Percentiles rank a stretch among this genome's conserved stretches.
Conservation (phyloP, 2,113 vertebrate species). For the Rhynchomys soricoides region DNA sequence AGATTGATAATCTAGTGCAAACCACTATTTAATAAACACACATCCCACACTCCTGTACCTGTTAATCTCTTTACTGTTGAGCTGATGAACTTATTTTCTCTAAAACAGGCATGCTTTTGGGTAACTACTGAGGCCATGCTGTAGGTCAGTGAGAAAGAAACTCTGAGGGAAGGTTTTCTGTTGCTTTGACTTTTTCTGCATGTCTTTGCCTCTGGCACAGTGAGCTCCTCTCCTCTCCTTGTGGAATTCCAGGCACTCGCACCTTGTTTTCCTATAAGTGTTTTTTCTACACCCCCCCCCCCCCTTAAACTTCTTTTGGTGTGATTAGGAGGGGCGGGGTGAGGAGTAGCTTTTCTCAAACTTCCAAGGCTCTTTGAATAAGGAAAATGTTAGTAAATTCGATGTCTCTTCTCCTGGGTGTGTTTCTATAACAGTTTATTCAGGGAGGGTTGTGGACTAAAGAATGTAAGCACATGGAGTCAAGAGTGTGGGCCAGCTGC, state of each 20-base stretch:
- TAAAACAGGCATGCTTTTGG: neutral
- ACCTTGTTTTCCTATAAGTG: neutral
- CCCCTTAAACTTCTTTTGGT: neutral
- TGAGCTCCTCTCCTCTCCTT: neutral
- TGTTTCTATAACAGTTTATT: neutral
- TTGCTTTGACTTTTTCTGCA: constrained; percentile 1
- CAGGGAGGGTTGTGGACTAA: neutral
- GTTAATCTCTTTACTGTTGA: neutral
- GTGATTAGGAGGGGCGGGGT: neutral
- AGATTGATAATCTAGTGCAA: neutral
- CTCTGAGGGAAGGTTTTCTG: neutral
- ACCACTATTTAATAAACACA: neutral
- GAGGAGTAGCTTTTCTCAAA: constrained; percentile 1
- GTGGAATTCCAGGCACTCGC: neutral
- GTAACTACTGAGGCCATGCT: neutral
- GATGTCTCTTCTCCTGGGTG: neutral
- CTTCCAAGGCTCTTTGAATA: constrained; percentile 21
- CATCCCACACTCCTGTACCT: neutral
- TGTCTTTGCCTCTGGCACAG: neutral
- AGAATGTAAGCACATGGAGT: neutral
- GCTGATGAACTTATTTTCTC: constrained; percentile 44
- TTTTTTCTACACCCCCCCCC: neutral
- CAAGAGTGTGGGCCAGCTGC: neutral
- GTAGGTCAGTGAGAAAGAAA: neutral
- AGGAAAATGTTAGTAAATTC: neutral